These are phyloP conservation scores for Myiozetetes cayanensis DNA, from an alignment of 2,113 vertebrate genomes.

Conservation along the genomic window DNA sequence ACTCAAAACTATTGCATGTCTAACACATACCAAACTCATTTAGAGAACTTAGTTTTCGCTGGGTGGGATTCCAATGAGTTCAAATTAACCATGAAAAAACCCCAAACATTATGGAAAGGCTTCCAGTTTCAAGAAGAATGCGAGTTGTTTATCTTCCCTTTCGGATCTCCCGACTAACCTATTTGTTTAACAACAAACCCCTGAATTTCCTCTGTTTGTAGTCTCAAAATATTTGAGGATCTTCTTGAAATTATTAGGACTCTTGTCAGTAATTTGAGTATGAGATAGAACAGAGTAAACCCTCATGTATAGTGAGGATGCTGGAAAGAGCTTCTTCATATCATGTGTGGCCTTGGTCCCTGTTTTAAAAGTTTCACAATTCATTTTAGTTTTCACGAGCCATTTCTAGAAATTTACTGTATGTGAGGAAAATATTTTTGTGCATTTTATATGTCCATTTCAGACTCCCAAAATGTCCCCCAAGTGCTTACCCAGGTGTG, in stretches of 20 bases:
- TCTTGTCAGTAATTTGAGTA: background rate
- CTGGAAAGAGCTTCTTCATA: background rate
- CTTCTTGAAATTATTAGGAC: background rate
- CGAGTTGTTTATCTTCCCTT: background rate
- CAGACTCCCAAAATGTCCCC: background rate
- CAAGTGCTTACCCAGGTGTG: background rate
- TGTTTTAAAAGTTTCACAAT: background rate
- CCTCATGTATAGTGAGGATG: background rate
- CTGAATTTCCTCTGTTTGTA: background rate
- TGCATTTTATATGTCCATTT: background rate
- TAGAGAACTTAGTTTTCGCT: background rate
- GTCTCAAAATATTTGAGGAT: background rate
- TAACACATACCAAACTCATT: background rate
- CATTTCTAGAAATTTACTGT: background rate
- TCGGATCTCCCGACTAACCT: background rate
- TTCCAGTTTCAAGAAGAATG: constrained; percentile 4
- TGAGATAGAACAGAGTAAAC: background rate
- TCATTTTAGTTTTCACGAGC: background rate
- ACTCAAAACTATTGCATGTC: background rate
- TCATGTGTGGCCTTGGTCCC: background rate
- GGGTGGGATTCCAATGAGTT: background rate
- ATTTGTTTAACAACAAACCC: background rate
- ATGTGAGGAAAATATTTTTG: background rate
- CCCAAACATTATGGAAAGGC: background rate
- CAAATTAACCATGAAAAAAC: background rate